Conservation (phyloP, 2,797 vertebrate species). For the Pseudocheirus occidentalis region DNA sequence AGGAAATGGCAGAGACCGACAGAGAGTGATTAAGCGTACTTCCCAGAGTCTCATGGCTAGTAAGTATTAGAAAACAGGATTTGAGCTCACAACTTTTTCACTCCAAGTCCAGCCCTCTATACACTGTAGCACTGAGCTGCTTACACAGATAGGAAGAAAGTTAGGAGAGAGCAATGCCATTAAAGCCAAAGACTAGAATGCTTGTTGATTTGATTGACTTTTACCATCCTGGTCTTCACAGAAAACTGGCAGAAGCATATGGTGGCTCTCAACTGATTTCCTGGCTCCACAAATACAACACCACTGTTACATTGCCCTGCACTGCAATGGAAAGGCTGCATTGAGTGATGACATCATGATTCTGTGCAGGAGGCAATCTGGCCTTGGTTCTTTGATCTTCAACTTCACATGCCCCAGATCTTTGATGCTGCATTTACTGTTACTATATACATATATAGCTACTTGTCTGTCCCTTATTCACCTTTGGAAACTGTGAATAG, state of each 20-base stretch:
- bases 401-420: not conserved
- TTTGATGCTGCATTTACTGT: not conserved
- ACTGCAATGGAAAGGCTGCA: not conserved
- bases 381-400: slow-evolving; percentile 33
- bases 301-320: not conserved
- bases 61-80: not conserved
- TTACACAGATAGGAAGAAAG: not conserved
- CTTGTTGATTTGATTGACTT: slow-evolving; percentile 2
- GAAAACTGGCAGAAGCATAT: not conserved
- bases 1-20: not conserved
- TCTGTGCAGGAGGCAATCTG: not conserved
- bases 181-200: not conserved
- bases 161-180: not conserved
- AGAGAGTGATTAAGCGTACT: not conserved
- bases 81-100: not conserved
- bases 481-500: not conserved
- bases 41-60: not conserved
- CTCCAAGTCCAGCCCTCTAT: not conserved
- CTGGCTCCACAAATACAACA: not conserved
- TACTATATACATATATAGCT: not conserved
- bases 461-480: not conserved
- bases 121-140: not conserved
- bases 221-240: not conserved
- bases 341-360: not conserved
- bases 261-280: not conserved